Conservation (phyloP, 2,797 vertebrate species). For the Onychomys arenicola region DNA sequence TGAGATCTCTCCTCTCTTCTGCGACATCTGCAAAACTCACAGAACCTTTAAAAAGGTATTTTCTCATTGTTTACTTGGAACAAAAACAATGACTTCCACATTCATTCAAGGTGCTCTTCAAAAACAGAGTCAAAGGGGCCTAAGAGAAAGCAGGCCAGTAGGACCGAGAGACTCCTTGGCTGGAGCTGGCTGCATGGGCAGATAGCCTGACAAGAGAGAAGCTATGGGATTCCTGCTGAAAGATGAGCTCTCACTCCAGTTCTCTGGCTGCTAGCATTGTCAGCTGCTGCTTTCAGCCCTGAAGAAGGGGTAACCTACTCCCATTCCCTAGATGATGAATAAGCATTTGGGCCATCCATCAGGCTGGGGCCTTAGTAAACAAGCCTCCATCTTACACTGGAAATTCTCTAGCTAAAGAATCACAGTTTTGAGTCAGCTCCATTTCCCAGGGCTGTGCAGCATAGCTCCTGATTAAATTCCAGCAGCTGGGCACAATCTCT, state of each 20-base stretch:
- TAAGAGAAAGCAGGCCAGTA: constrained; percentile 78
- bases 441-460: constrained; percentile 42
- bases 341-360: not conserved
- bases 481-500: constrained; percentile 52
- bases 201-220: constrained; percentile 65
- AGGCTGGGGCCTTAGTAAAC: not conserved
- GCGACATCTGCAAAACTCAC: not conserved
- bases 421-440: constrained; percentile 5
- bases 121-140: constrained; percentile 63
- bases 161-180: constrained; percentile 77
- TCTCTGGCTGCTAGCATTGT: constrained; percentile 72
- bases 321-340: not conserved
- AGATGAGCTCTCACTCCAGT: constrained; percentile 74
- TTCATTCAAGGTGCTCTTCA: constrained; percentile 59
- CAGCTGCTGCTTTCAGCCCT: constrained; percentile 66
- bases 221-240: constrained; percentile 69
- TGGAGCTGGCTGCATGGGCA: constrained; percentile 62
- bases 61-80: constrained; percentile 65
- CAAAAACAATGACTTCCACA: constrained; percentile 75
- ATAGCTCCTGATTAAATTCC: constrained; percentile 81
- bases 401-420: constrained; percentile 78
- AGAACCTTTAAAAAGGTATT: not conserved
- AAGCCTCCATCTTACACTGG: constrained; percentile 59
- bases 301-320: not conserved
- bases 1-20: not conserved